Base-by-base conservation (phyloP, 2,888 invertebrate species). In the Dynastes tityus region DNA sequence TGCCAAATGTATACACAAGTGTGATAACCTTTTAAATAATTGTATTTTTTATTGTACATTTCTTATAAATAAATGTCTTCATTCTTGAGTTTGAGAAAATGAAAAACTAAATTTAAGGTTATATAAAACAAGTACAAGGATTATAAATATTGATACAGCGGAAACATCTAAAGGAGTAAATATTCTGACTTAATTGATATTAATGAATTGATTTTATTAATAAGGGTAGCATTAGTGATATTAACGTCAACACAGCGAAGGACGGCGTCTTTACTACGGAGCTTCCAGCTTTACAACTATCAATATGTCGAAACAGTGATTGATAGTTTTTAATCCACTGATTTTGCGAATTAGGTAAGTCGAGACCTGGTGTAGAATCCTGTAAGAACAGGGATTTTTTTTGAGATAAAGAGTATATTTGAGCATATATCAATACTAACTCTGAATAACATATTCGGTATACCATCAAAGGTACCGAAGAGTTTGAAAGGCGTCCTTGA, bases 381-480 rank as follows among this genome's bases (percentile, higher is more conserved):
- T 89, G 76, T 40, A 85, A 85, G 13, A 73, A 53, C 32, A 78
- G 64, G 49, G 61, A 29, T 61, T 40, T 45, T 51, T 40, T 3
- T 16, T 9, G 68, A 22, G 64, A 61, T 64, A n/a, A 27, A 22
- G 32, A 37, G 11, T 2, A n/a, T 27, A 67, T 53, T 2, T 22
- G 6, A 9, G n/a, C 40, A 4, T 45, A n/a, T 29, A 29, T 29
- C 22, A 61, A 5, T 61, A 81, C 82, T 85, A 84, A 89, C 90
- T 83, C 92, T 92, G 88, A 94, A 94, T 0, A 94, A 86, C 5
- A 94, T 87, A 84, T 94, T 89, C 40, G 83, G 86, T 6, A 84
- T 85, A 0, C 89, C 89, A 79, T 91, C 90, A 86, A 93, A 93
- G 0, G 90, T 87, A 0, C 92, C 91, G 85, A 91, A 94, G 58